These are phyloP conservation scores for Dendrolimus pini DNA, from an alignment of 2,888 invertebrate species.

Conservation along the genomic window DNA sequence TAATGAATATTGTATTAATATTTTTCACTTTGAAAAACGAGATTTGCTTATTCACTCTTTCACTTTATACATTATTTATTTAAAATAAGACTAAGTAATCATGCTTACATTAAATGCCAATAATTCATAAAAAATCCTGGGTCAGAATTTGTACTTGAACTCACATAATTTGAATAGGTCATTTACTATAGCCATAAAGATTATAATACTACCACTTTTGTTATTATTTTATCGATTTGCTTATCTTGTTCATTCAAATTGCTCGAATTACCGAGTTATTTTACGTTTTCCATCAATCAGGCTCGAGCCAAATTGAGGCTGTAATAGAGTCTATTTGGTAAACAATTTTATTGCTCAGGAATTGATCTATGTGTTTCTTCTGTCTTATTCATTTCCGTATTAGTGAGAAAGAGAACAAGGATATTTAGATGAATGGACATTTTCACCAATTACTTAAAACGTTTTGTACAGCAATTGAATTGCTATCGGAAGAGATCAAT, in stretches of 20 bases:
- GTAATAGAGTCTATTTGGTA: slow-evolving; percentile 4
- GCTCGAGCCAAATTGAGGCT: slow-evolving; percentile 16
- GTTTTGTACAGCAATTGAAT: neutral
- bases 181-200: too few species aligned
- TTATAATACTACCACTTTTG: slow-evolving; percentile 13
- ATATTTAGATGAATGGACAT: neutral
- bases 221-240: slow-evolving; percentile 31
- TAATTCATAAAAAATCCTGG: too few species aligned
- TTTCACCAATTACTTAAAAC: neutral
- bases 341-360: neutral
- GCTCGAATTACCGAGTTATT: slow-evolving; percentile 35
- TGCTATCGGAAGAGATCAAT: neutral
- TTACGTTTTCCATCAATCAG: slow-evolving; percentile 5
- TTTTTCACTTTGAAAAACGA: too few species aligned
- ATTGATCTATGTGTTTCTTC: neutral
- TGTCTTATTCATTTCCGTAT: neutral
- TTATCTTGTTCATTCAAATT: slow-evolving; percentile 40
- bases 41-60: too few species aligned
- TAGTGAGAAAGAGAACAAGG: neutral
- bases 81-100: too few species aligned
- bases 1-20: too few species aligned
- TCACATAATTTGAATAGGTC: too few species aligned
- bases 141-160: too few species aligned
- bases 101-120: too few species aligned
- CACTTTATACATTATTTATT: too few species aligned